Evolutionary conservation across 1,140 invertebrate species (phyloP).

Genomic region (Copidosoma floridanum): DNA sequence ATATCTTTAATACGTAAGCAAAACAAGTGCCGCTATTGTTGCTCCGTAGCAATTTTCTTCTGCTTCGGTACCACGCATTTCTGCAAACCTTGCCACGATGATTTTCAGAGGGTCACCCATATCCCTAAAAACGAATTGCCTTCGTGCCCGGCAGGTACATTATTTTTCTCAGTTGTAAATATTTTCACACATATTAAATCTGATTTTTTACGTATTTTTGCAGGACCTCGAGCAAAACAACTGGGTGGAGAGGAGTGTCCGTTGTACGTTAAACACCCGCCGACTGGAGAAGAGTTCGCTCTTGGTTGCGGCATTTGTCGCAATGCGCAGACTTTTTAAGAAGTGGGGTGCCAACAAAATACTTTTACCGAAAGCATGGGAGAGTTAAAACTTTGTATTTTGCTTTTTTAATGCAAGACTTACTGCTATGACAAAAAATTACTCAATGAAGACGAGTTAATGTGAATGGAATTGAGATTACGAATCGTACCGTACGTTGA

Average conservation of each 20-base stretch:
- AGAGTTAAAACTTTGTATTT: no score
- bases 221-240: constrained; percentile 87
- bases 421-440: no score
- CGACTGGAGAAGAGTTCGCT: constrained; percentile 97
- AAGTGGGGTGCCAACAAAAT: no score
- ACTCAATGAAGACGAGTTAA: no score
- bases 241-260: constrained; percentile 94
- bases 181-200: neutral
- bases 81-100: constrained; percentile 97
- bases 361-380: no score
- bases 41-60: constrained; percentile 98
- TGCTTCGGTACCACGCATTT: constrained; percentile 99
- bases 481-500: no score
- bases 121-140: constrained; percentile 86
- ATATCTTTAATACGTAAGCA: no score
- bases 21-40: constrained; percentile 98
- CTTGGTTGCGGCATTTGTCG: constrained; percentile 96
- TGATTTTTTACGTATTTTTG: constrained; percentile 35
- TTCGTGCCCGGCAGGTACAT: constrained; percentile 89
- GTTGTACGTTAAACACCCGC: constrained; percentile 91
- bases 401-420: no score
- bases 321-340: constrained; percentile 93
- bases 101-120: constrained; percentile 94
- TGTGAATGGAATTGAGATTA: no score
- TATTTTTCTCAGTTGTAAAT: no score